Evolutionary conservation across 2,888 invertebrate genomes (phyloP), one percentile per base, ranked within the genome.

Genomic region (Dione juno): DNA sequence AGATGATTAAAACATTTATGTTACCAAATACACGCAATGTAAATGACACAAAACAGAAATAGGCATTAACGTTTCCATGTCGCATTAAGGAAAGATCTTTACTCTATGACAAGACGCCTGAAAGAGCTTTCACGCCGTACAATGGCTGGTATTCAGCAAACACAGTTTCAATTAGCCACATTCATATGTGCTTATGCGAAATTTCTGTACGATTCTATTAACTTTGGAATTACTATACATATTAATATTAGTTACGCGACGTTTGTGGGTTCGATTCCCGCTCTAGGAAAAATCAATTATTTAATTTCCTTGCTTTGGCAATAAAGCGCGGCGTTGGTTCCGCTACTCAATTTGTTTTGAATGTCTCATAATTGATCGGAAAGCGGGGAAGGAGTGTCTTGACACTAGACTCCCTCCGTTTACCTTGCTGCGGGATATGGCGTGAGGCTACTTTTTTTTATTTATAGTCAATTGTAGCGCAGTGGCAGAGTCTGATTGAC

Each of bases 141-240:
- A 90, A 88, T 89, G 81, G 81, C 84, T 81, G 85, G 84, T 82
- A 88, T 90, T 87, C 81, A 84, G 88, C 88, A 90, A 90, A 90
- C 88, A 90, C 86, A 84, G 88, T 88, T 89, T 88, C 87, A 90
- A 90, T 90, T 90, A 90, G 88, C 82, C 80, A 81, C 84, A 86
- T 84, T 85, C 83, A 71, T 81, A 82, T 48, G 53, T 16, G 82
- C 77, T 80, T 79, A 72, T 68, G 45, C 43, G 37, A 63, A 50
- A 63, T 63, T 63, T 68, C 16, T 19, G 54, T 43, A 68, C 68
- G 53, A 52, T 53, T 57, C 59, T 28, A 63, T 68, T 68, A 68
- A 53, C 43, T 53, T 14, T 50, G 58, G 9, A 57, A 67, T 67
- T 67, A 58, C 45, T 41, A 58, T 37, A 7, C 48, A 40, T 48